Base-by-base conservation (phyloP, 1,140 invertebrate species). In the Sesamia nonagrioides region DNA sequence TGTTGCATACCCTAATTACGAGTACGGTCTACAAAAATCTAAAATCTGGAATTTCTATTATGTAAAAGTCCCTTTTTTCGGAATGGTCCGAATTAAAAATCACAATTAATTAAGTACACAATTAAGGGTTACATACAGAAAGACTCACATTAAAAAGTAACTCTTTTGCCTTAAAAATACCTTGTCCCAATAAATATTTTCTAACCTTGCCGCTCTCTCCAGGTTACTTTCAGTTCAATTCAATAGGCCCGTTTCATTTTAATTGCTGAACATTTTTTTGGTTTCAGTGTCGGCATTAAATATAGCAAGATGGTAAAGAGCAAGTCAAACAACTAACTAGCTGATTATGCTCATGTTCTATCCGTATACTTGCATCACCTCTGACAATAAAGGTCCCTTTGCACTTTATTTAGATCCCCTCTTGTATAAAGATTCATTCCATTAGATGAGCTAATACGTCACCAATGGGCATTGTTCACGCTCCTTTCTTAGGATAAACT, bases 241-340 rank as follows among this genome's bases (percentile, higher is more conserved):
- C 1, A 9, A 40, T 1, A 54, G 8, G 17, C 15, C 42, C 33
- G 50, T 71, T 71, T 71, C 50, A 54, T 54, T 71, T 71, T 71
- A 71, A 71, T 71, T 71, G 68, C 50, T 27, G 9, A 52, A 71
- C 68, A 71, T 71, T 71, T 71, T n/a, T 71, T 54, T 48, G 18
- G 15, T 33, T 7, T 15, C n/a, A 71, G 54, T 71, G 68, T 15
- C 48, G 63, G 33, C 8, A 5, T 17, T 52, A 54, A 71, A 50
- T 56, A 27, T 27, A 27, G 13, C 8, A 27, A 27, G 18, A 13
- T 56, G 54, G 4, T 56, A 50, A 50, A 4, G 45, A 50, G 2
- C 45, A 5, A 50, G 45, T 6, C 0, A 11, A 9, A 45, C 42
- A 7, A 40, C 9, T 9, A 8, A 8, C 6, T 8, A 40, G 37